Conservation (phyloP, 2,113 vertebrate genomes). For the Peromyscus polionotus region DNA sequence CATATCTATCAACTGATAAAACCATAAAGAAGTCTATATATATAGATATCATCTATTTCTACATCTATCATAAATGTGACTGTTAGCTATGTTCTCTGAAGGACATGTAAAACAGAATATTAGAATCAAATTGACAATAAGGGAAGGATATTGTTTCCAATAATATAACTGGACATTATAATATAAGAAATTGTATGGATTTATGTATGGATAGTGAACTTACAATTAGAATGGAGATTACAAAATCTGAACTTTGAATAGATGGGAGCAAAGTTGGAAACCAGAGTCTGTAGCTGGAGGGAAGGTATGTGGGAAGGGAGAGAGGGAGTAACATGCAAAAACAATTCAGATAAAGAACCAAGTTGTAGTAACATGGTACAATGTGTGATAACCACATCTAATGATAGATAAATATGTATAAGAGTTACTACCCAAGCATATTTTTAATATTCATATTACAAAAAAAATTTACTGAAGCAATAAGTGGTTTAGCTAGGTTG, state of each 20-base stretch:
- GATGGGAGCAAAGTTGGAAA: neutral
- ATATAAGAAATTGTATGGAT: too few relatives aligned
- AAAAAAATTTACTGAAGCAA: neutral
- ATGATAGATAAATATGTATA: neutral
- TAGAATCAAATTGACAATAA: neutral
- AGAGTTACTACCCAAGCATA: neutral
- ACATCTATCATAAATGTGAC: too few relatives aligned
- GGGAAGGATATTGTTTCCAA: neutral
- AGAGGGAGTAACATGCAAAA: neutral
- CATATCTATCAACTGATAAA: neutral
- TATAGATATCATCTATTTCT: neutral
- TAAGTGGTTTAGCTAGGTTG: neutral
- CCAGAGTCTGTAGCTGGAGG: neutral
- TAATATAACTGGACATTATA: neutral
- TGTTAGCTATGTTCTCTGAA: neutral
- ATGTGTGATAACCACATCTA: neutral
- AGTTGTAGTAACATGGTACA: neutral
- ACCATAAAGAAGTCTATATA: neutral
- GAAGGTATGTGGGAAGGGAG: fast-evolving
- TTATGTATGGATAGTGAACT: neutral
- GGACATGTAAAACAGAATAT: neutral
- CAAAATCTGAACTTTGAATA: neutral
- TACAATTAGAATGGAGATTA: neutral
- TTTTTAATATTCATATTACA: neutral
- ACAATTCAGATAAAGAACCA: neutral